Evolutionary conservation across 2,888 invertebrate species (phyloP).

Genomic region (Glaucopsyche alexis): DNA sequence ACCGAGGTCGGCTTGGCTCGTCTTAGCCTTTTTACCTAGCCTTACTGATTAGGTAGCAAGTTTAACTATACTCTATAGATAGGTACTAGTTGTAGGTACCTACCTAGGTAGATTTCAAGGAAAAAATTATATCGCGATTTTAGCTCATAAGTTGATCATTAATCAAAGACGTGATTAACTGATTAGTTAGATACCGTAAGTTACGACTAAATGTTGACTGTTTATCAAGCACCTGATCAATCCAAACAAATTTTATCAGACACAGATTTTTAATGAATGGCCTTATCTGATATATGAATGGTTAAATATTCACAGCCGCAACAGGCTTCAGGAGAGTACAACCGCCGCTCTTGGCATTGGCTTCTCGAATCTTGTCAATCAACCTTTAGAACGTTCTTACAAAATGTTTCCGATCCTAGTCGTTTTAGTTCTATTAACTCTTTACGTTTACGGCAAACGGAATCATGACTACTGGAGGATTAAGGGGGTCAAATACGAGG

Average conservation of each 20-base stretch:
- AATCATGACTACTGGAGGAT: conserved; percentile 53
- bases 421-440: not conserved
- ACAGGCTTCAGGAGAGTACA: not conserved
- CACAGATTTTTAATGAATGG: not conserved
- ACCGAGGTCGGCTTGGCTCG: too few relatives aligned
- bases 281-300: not conserved
- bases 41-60: too few relatives aligned
- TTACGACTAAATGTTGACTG: not conserved
- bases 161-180: too few relatives aligned
- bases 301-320: not conserved
- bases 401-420: conserved; percentile 19
- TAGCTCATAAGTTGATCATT: too few relatives aligned
- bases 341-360: not conserved
- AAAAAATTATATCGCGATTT: too few relatives aligned
- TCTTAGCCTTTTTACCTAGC: too few relatives aligned
- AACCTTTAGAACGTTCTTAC: not conserved
- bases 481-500: conserved; percentile 54
- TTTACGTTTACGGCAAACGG: conserved; percentile 53
- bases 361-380: not conserved
- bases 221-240: not conserved
- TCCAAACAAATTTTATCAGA: not conserved
- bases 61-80: too few relatives aligned
- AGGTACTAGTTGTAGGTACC: too few relatives aligned
- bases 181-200: too few relatives aligned
- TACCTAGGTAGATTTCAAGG: too few relatives aligned